Base-by-base conservation (phyloP, 2,113 vertebrate genomes). In the Laterallus jamaicensis region DNA sequence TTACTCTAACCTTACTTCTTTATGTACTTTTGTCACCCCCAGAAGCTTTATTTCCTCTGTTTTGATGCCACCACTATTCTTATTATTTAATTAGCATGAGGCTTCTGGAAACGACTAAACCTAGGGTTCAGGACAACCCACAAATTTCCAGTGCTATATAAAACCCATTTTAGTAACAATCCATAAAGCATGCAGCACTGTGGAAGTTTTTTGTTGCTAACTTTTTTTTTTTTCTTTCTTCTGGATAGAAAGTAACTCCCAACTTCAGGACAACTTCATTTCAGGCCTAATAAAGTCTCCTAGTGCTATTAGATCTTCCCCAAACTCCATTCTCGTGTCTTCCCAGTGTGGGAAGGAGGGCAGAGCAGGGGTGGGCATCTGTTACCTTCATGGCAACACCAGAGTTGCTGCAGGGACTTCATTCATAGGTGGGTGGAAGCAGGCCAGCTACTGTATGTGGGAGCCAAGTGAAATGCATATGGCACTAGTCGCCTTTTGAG, bases 401-500 rank as follows among this genome's bases (percentile, higher is more conserved):
- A 10, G 35, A 83, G 47, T 28, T 86, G 25, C 52, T 88, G 35
- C 19, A 39, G 44, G 25, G n/a, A 47, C 11, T 54, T 90, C 31
- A 56, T 50, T 24, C 59, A 59, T 21, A 82, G 25, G 44, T 74
- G 24, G 31, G 15, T 50, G 37, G 75, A 81, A 88, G 80, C 2
- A 55, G 15, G 18, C 4, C 50, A 55, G 35, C 40, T 71, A 22
- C 47, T 0, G 0, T 12, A 14, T 8, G 7, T 66, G 44, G 39
- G 71, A 88, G 44, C 35, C 32, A 73, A 77, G n/a, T 12, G 64
- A 92, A 88, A 92, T 42, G 37, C 31, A n/a, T 17, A 42, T 35
- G 40, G 31, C 13, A 66, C 22, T 26, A 70, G 31, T 5, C 2
- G 6, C 26, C 74, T 73, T 87, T 37, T 56, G 47, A 90, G 35